These are phyloP conservation scores for Rhorus exstirpatorius DNA, from an alignment of 2,888 invertebrate species.

Conservation along the genomic window DNA sequence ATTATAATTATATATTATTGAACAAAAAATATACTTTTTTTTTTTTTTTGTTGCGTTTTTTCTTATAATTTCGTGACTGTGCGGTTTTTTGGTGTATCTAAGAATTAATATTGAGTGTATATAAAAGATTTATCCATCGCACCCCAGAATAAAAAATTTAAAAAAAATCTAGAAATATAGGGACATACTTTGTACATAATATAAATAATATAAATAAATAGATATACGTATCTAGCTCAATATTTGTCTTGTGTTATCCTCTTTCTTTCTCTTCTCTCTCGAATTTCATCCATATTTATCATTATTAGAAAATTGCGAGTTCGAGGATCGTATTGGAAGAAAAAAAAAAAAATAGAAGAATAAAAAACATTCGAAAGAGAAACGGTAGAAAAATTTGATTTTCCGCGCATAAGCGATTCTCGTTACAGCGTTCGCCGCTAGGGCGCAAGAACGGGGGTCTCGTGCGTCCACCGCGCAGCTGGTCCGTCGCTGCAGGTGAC, in stretches of 20 bases:
- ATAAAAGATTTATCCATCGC: slow-evolving; percentile 81
- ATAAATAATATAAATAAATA: slow-evolving; percentile 83
- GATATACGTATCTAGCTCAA: slow-evolving; percentile 80
- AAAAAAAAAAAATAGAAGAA: slow-evolving; percentile 5
- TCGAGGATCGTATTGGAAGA: background rate
- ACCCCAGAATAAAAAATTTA: slow-evolving; percentile 69
- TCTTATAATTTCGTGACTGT: slow-evolving; percentile 73
- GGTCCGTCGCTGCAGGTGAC: slow-evolving; percentile 33
- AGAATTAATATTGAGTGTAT: slow-evolving; percentile 82
- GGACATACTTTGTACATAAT: slow-evolving; percentile 83
- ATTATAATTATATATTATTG: slow-evolving; percentile 67
- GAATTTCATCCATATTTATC: slow-evolving; percentile 53
- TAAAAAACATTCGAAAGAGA: slow-evolving; percentile 7
- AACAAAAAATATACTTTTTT: slow-evolving; percentile 50
- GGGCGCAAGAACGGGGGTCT: background rate
- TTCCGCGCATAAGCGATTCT: background rate
- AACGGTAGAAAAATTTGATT: background rate
- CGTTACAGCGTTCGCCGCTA: background rate
- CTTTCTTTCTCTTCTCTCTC: background rate
- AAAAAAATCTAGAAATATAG: slow-evolving; percentile 75
- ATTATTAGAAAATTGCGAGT: slow-evolving; percentile 1
- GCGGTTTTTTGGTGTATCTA: slow-evolving; percentile 81
- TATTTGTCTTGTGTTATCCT: slow-evolving; percentile 62
- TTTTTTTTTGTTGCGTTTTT: slow-evolving; percentile 67
- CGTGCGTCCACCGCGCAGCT: background rate